Base-by-base conservation (phyloP, 1,140 invertebrate genomes). In the Mycetomoellerius zeteki region DNA sequence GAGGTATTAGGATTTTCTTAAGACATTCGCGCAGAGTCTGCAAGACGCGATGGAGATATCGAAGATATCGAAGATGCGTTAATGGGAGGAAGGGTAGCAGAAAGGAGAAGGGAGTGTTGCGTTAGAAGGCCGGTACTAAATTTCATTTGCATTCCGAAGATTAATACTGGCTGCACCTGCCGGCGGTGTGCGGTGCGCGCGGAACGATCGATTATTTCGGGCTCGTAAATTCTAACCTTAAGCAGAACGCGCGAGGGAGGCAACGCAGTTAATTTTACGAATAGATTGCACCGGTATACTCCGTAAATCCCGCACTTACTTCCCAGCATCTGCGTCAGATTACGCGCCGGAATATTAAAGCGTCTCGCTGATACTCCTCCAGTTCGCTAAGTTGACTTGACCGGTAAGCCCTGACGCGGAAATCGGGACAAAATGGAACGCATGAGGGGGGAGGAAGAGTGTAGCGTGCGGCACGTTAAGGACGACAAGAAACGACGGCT, bases 301-400 rank as follows among this genome's bases (percentile, higher is more conserved):
- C 80, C 54, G 69, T 84, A 84, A 84, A 84, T 84, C 80, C 67
- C 80, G 69, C 69, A 73, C 80, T 84, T 84, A 84, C 80, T 84
- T 75, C 69, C 80, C 54, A 56, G 56, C 80, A 75, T 73, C 69
- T 60, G 80, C 80, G 80, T 84, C 69, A 84, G 80, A 84, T 84
- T 84, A 84, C 69, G 37, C 67, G 80, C 52, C 54, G 69, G 80
- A 60, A 84, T 75, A 84, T 84, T 84, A 84, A 84, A 75, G 69
- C 69, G 33, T 72, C 65, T 69, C 64, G 52, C 78, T 47, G 21
- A 52, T 16, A 50, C 30, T 16, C 77, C 43, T 19, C 27, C 43
- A 30, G 27, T 21, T 27, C 77, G 50, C 47, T 81, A 81, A 71
- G 62, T 81, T 64, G 77, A 84, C 80, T 50, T 84, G 80, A 84